Evolutionary conservation across 2,888 invertebrate genomes (phyloP).

Genomic region (Sericinus montela): DNA sequence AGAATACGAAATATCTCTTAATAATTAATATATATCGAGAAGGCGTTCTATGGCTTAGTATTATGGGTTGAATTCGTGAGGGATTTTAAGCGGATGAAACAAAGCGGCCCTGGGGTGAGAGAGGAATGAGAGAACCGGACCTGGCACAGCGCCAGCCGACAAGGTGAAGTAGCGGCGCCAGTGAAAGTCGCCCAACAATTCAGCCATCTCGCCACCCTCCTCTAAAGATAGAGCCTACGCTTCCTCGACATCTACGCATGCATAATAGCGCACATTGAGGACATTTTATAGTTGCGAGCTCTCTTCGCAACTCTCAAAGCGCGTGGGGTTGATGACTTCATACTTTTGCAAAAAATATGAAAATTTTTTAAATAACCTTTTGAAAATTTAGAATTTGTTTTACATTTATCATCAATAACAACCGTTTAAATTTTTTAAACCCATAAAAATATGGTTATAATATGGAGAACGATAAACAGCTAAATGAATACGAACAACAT

Average conservation of each 20-base stretch:
- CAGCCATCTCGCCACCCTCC: conserved; percentile 24
- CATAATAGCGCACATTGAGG: conserved; percentile 7
- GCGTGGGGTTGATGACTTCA: not conserved
- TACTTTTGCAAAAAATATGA: not conserved
- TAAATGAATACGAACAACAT: conserved; percentile 6
- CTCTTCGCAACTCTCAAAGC: not conserved
- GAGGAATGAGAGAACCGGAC: conserved; percentile 24
- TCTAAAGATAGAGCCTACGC: conserved; percentile 11
- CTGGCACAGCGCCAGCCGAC: conserved; percentile 64
- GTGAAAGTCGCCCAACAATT: conserved; percentile 54
- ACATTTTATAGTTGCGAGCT: conserved; percentile 2
- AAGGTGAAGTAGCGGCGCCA: conserved; percentile 71
- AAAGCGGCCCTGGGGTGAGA: conserved; percentile 21
- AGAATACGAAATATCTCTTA: too few species aligned
- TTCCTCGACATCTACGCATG: conserved; percentile 11
- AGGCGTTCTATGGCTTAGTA: conserved; percentile 34
- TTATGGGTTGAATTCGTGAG: conserved; percentile 22
- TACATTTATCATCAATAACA: too few species aligned
- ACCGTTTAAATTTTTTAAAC: not conserved
- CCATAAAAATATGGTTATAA: too few species aligned
- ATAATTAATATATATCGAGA: conserved; percentile 16
- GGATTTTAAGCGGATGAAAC: conserved; percentile 20
- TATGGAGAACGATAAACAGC: too few species aligned
- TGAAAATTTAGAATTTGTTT: too few species aligned
- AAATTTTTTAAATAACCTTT: too few species aligned